Evolutionary conservation across 1,140 invertebrate species (phyloP), one percentile per base, ranked within the genome.

Genomic region (Leptestheria dahalacensis): DNA sequence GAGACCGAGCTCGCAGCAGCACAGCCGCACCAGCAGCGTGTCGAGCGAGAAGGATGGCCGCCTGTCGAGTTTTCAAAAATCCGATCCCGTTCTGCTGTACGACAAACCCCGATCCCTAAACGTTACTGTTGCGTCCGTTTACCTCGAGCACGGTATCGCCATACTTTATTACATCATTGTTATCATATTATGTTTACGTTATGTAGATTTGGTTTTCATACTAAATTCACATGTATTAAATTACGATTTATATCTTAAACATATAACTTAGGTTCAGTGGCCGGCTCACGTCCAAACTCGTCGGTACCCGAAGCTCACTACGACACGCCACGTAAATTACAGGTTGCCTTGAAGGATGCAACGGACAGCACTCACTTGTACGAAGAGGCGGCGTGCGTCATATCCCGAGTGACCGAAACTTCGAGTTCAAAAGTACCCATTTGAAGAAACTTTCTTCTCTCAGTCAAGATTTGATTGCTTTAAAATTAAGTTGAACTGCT

Each of bases 31-130:
- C 24, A 55, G 53, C 53, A 55, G 53, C 4, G 33, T 55, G 21
- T 55, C 53, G 33, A 55, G 53, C 33, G 53, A 33, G 0, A 55
- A 26, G 20, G 33, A 33, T 4, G 33, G 26, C 6, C 53, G 26
- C 25, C 23, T 20, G 15, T 3, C 53, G 20, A 28, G 26, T 55
- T n/a, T 55, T 2, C 53, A 55, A 18, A 26, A 33, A 10, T 55
- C 53, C 6, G 53, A 55, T 29, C 53, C 53, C 11, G 53, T 29
- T 26, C 53, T 55, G 24, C 53, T 55, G 26, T 55, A 55, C 53
- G 53, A 55, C 53, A 55, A 55, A 20, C 53, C 53, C 0, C 53
- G 53, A 1, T 55, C 53, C 3, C 53, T 55, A 3, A 55, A 55
- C 21, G 53, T 33, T 9, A 55, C 53, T 18, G 33, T 55, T 20